phyloP scores from a whole-genome alignment of 2,797 vertebrate genomes.

The Diglossa cyanea region DNA sequence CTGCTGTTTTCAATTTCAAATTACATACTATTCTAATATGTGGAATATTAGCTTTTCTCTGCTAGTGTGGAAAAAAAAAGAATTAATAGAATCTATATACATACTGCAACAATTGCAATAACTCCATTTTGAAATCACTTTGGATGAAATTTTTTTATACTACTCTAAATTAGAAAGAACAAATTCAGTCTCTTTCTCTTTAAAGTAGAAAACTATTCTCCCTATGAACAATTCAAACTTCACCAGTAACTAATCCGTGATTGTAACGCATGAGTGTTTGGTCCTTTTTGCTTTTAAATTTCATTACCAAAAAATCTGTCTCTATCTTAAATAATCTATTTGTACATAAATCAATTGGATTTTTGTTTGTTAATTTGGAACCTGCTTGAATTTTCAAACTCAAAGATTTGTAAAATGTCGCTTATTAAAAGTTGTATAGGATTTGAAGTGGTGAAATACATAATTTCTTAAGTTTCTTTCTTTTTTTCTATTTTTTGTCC shows the following conservation, averaged over 20 bases:
- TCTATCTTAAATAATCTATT: not conserved
- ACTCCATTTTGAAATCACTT: not conserved
- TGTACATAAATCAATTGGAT: not conserved
- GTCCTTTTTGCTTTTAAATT: not conserved
- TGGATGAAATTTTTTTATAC: not conserved
- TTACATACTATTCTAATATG: not conserved
- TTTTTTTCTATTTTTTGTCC: accelerated
- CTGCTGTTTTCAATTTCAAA: not conserved
- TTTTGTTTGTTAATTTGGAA: not conserved
- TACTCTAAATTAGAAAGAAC: not conserved
- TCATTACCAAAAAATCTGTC: not conserved
- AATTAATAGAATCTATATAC: not conserved
- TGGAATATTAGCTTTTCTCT: not conserved
- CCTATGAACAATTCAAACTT: not conserved
- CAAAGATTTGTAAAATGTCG: not conserved
- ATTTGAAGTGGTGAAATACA: not conserved
- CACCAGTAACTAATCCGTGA: not conserved
- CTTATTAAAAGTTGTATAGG: not conserved
- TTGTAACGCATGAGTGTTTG: not conserved
- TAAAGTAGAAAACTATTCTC: not conserved
- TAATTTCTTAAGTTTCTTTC: not conserved
- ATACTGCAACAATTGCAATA: not conserved
- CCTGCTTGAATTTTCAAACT: not conserved
- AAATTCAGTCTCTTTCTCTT: not conserved
- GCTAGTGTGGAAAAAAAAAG: not conserved